Evolutionary conservation across 2,888 invertebrate genomes (phyloP).

Genomic region (Lathronympha strigana): DNA sequence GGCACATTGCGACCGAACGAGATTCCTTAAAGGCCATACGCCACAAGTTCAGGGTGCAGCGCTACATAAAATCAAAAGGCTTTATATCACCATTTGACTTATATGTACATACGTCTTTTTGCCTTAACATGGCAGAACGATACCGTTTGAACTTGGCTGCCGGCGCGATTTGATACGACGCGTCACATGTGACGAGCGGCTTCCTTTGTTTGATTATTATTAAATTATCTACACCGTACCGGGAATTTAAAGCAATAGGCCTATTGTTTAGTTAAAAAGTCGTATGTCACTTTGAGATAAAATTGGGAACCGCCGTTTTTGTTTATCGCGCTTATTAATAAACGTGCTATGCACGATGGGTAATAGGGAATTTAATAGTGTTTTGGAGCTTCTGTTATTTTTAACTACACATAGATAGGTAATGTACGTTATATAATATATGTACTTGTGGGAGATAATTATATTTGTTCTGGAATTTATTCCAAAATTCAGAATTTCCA

Average conservation of each 20-base stretch:
- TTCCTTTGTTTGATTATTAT: conserved; percentile 76
- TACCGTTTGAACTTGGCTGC: conserved; percentile 76
- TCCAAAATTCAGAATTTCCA: too few species aligned
- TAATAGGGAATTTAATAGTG: conserved; percentile 2
- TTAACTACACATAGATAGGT: too few species aligned
- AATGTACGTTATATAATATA: too few species aligned
- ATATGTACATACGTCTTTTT: background rate
- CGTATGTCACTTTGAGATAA: background rate
- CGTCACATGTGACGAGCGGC: conserved; percentile 71
- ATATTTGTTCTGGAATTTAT: too few species aligned
- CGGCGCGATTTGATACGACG: conserved; percentile 79
- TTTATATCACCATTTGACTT: background rate
- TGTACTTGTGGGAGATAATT: too few species aligned
- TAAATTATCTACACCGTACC: conserved; percentile 64
- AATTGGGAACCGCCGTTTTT: conserved; percentile 6
- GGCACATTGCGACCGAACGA: conserved; percentile 14
- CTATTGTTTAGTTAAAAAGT: conserved; percentile 38
- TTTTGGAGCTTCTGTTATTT: background rate
- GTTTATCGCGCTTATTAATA: conserved; percentile 12
- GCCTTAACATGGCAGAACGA: conserved; percentile 44
- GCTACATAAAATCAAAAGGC: background rate
- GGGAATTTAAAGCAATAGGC: conserved; percentile 37
- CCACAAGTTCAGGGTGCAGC: conserved; percentile 12
- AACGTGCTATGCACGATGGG: background rate
- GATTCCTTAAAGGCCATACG: conserved; percentile 20